Conservation (phyloP, 1,140 invertebrate genomes). For the Drosophila sproati region DNA sequence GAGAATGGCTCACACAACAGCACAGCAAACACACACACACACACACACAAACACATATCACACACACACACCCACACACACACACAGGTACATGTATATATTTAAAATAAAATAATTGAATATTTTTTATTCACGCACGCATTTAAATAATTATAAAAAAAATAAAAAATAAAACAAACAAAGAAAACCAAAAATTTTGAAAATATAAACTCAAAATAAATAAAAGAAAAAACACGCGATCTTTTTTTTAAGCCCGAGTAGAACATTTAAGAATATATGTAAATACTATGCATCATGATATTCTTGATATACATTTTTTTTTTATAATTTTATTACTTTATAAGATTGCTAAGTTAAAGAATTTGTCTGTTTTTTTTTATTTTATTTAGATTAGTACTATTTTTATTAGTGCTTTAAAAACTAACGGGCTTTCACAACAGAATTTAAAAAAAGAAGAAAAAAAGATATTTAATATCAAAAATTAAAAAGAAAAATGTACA, state of each 20-base stretch:
- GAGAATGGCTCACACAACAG: conserved; percentile 18
- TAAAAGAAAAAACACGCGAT: conserved; percentile 20
- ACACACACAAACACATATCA: conserved; percentile 12
- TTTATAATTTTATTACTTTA: conserved; percentile 12
- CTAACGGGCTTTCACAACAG: conserved; percentile 76
- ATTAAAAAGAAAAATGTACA: conserved; percentile 61
- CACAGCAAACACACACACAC: conserved; percentile 16
- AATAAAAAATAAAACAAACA: conserved; percentile 33
- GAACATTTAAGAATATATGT: neutral
- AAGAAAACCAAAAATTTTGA: conserved; percentile 46
- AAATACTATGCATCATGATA: neutral
- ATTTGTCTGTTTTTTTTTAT: conserved; percentile 19
- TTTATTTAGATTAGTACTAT: conserved; percentile 10
- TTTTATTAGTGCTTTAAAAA: conserved; percentile 77
- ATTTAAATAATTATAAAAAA: conserved; percentile 42
- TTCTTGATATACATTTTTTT: neutral
- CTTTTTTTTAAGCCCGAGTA: neutral
- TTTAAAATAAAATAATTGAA: conserved; percentile 17
- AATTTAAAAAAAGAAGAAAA: conserved; percentile 34
- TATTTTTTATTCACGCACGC: conserved; percentile 29
- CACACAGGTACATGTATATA: conserved; percentile 42
- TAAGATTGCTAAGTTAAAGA: conserved; percentile 7
- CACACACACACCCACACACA: conserved; percentile 18
- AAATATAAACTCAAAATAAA: conserved; percentile 20
- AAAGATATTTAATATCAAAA: conserved; percentile 43